A percentile compares a stretch with the other conserved stretches of the same genome.
Evolutionary conservation across 2,797 vertebrate species (phyloP).

Genomic region (Sebastiscus tertius): DNA sequence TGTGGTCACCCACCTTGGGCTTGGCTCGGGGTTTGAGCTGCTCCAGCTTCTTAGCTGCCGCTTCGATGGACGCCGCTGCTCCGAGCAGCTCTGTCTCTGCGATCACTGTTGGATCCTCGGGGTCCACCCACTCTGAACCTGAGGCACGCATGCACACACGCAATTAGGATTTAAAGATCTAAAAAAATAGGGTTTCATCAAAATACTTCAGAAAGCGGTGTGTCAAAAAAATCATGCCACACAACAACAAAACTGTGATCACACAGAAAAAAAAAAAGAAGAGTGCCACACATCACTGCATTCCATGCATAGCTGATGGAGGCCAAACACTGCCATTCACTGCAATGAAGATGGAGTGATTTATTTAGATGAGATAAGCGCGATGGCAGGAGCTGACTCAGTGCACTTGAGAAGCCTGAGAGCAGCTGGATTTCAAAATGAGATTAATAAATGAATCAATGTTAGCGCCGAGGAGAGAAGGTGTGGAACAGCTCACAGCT

Average conservation of each 20-base stretch:
- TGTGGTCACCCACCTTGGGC: conserved; percentile 87
- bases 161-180: neutral
- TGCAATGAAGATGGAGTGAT: conserved; percentile 56
- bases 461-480: conserved; percentile 43
- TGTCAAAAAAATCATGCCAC: conserved; percentile 61
- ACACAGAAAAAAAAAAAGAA: neutral
- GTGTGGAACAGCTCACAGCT: conserved; percentile 45
- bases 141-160: conserved; percentile 35
- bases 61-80: conserved; percentile 96
- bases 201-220: neutral
- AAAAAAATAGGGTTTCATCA: neutral
- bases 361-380: conserved; percentile 47
- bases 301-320: conserved; percentile 66
- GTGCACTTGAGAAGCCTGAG: conserved; percentile 31
- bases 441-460: conserved; percentile 44
- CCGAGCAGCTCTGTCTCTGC: conserved; percentile 96
- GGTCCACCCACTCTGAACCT: conserved; percentile 98
- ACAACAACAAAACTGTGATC: conserved; percentile 45
- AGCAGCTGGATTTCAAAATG: conserved; percentile 45
- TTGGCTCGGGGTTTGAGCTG: conserved; percentile 97
- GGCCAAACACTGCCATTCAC: conserved; percentile 51
- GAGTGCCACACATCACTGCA: conserved; percentile 28
- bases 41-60: conserved; percentile 97
- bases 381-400: conserved; percentile 24
- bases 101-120: conserved; percentile 96